Percentiles rank a stretch among this genome's conserved stretches.
Evolutionary conservation across 2,113 vertebrate genomes (phyloP).

Genomic region (Psammodynastes pulverulentus): DNA sequence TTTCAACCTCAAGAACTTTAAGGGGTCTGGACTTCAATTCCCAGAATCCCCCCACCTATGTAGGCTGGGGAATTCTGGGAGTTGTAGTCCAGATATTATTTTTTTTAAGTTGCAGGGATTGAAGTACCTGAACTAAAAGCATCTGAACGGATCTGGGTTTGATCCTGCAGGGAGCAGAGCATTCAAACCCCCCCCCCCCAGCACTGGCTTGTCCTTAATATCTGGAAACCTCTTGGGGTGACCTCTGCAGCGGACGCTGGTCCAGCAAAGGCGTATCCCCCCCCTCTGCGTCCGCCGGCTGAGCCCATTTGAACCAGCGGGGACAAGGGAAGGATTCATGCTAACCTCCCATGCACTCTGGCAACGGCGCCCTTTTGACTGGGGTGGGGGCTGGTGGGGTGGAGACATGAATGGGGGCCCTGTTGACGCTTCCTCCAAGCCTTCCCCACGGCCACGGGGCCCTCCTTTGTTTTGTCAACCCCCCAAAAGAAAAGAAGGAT

Average conservation of each 20-base stretch:
- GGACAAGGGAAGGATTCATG: slow-evolving; percentile 10
- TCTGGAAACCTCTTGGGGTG: neutral
- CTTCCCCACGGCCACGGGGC: neutral
- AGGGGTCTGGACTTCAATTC: neutral
- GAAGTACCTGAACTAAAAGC: neutral
- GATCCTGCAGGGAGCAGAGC: neutral
- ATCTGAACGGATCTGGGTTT: neutral
- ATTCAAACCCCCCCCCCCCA: too few relatives aligned
- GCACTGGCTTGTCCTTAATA: neutral
- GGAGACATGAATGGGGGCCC: neutral
- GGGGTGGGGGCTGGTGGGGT: neutral
- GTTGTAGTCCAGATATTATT: neutral
- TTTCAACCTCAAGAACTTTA: neutral
- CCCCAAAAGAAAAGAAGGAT: slow-evolving; percentile 4
- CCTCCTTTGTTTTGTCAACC: neutral
- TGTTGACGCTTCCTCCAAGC: neutral
- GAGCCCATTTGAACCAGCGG: neutral
- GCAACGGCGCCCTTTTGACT: neutral
- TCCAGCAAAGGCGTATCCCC: neutral
- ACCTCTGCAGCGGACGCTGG: neutral
- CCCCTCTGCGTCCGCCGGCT: neutral
- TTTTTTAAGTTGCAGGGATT: neutral
- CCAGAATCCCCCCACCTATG: neutral
- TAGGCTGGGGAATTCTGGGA: neutral
- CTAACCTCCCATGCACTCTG: neutral